Percentiles rank a stretch among this genome's conserved stretches.
These are phyloP conservation scores for Ornithorhynchus anatinus DNA, from an alignment of 2,113 vertebrate genomes.

Conservation along the genomic window DNA sequence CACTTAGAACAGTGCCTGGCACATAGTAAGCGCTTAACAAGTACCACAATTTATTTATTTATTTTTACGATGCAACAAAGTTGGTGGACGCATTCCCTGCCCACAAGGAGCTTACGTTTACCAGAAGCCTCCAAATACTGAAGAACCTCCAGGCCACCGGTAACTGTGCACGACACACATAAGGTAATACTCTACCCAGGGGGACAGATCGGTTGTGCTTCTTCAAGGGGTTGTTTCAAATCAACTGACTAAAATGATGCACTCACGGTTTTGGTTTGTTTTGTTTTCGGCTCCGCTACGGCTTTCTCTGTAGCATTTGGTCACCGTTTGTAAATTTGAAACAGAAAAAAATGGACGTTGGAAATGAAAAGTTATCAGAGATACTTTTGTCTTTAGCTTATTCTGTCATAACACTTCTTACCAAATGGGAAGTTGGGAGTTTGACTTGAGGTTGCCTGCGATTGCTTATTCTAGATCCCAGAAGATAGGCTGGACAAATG, in stretches of 20 bases:
- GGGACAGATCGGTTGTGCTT: neutral
- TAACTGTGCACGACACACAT: constrained; percentile 40
- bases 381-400: too few relatives aligned
- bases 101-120: too few relatives aligned
- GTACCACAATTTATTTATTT: too few relatives aligned
- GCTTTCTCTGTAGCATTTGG: neutral
- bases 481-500: constrained; percentile 8
- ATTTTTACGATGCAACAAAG: too few relatives aligned
- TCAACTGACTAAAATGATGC: constrained; percentile 45
- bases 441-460: neutral
- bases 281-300: constrained; percentile 17
- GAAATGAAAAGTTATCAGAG: neutral
- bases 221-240: constrained; percentile 49
- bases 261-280: constrained; percentile 38
- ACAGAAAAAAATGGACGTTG: constrained; percentile 25
- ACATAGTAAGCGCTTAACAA: too few relatives aligned
- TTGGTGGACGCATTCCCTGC: too few relatives aligned
- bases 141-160: constrained; percentile 4
- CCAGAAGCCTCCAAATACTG: neutral
- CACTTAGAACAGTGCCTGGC: too few relatives aligned
- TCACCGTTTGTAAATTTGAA: constrained; percentile 23
- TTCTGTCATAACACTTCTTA: neutral
- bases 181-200: constrained; percentile 26
- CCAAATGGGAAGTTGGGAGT: neutral
- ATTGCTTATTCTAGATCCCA: constrained; percentile 5